Conservation (phyloP, 2,888 invertebrate species). For the Sphaeridia pumilis region DNA sequence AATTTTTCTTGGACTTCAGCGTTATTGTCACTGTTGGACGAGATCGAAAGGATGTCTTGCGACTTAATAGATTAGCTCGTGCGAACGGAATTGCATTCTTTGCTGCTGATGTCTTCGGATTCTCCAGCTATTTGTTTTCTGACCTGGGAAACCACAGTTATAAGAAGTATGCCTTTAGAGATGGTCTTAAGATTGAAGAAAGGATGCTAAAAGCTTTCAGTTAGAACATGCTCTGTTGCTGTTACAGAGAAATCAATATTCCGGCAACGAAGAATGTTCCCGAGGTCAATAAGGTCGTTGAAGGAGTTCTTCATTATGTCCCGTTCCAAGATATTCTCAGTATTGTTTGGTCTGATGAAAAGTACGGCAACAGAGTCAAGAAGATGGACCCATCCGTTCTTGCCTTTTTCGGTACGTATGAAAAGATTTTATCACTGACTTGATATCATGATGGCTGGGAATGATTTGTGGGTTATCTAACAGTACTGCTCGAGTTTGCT, state of each 20-base stretch:
- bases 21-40: conserved; percentile 72
- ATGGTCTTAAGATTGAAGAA: too few species aligned
- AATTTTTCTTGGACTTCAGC: conserved; percentile 61
- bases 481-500: conserved; percentile 62
- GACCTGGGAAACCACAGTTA: conserved; percentile 76
- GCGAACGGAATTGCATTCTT: conserved; percentile 68
- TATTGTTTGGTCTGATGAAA: conserved; percentile 51
- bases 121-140: conserved; percentile 79
- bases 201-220: background rate
- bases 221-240: background rate
- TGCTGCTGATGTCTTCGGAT: conserved; percentile 84
- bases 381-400: conserved; percentile 50
- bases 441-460: too few species aligned
- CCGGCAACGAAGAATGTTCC: conserved; percentile 36
- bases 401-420: conserved; percentile 22
- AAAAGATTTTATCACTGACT: too few species aligned
- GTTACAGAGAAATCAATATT: conserved; percentile 21
- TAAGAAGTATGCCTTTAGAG: conserved; percentile 66
- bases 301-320: conserved; percentile 45
- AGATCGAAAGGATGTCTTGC: conserved; percentile 55
- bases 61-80: conserved; percentile 64
- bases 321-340: conserved; percentile 56
- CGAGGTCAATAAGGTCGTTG: conserved; percentile 38
- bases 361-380: conserved; percentile 51
- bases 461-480: conserved; percentile 34